Base-by-base conservation (phyloP, 2,113 vertebrate species). In the Macrotus californicus region DNA sequence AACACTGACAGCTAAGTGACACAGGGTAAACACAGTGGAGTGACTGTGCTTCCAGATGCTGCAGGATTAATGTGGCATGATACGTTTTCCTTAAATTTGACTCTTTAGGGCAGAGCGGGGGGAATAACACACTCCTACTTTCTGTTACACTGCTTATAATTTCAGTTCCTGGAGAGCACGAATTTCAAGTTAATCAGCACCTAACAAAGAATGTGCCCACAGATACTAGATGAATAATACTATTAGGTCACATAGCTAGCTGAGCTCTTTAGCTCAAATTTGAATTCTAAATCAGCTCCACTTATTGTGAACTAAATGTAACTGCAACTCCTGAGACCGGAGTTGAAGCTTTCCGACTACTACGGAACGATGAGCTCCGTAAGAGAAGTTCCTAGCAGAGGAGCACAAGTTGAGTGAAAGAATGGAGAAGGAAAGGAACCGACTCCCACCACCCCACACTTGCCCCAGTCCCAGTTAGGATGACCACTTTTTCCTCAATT, bases 101-200 rank as follows among this genome's bases (percentile, higher is more conserved):
- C 67, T 88, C 22, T 87, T 77, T 73, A 0, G 41, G 43, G 54
- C 14, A 29, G 70, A n/a, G 75, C 13, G 13, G 64, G 64, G 6
- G 64, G 31, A 85, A 94, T 34, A 77, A 77, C 69, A 94, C n/a
- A 80, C 46, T 89, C 67, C 66, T 88, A 64, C 15, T 80, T 91
- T 75, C 69, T 64, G 70, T 69, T 89, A 69, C 19, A 75, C 7
- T 84, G 70, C 85, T 84, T 75, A 50, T 69, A 93, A 93, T 61
- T 85, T 69, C 84, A 87, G 48, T 84, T 90, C 54, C 34, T 43
- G 36, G 64, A 80, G 14, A 93, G 41, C 64, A 88, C 7, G 48
- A 21, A 22, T 75, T 94, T 88, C 7, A 52, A 76, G 43, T 50
- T 95, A 92, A 91, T 61, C 54, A 54, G 52, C 66, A 94, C 67